Evolutionary conservation across 2,797 vertebrate genomes (phyloP), one percentile per base, ranked within the genome.

Genomic region (Staurois parvus): DNA sequence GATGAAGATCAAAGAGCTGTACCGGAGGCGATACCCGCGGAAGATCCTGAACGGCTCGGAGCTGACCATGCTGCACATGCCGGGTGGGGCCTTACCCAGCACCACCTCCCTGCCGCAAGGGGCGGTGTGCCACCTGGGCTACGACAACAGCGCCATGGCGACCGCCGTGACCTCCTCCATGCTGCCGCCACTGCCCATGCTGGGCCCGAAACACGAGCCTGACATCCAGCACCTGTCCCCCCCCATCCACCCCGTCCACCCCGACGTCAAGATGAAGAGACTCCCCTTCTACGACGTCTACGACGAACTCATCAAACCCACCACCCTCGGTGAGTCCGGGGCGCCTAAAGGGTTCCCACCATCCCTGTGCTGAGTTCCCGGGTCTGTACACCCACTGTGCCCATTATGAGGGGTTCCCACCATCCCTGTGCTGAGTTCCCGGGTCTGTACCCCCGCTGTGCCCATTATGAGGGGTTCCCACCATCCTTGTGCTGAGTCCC

Each of bases 1-100:
- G 88, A 94, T 94, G 92, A 95, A 94, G 84, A 94, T 95, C 76
- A 93, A 94, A 32, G 94, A 95, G 26, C 89, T 94, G 0, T 94
- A 95, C 79, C 90, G 93, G 0, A 85, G 94, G 0, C 87, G 94
- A 37, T 93, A 93, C 86, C 93, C 93, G 0, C 89, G 94, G 0
- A 95, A 94, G 88, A 83, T 88, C 64, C 83, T 93, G 11, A 90
- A 86, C 42, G 89, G 91, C 15, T 88, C 92, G 0, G 93, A 94
- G 17, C 80, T 94, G 3, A 89, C 93, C 0, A 88, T 94, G 87
- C 89, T 94, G 15, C 90, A 93, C 74, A 34, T 93, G 26, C 90
- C 70, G 52, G 86, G 90, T 0, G 91, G 90, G 1, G 91, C 89
- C 3, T 73, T 92, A 34, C 88, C 93, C 24, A 81, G 86, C 0